Base-by-base conservation (phyloP, 2,797 vertebrate genomes). In the Gobio occitaniae region DNA sequence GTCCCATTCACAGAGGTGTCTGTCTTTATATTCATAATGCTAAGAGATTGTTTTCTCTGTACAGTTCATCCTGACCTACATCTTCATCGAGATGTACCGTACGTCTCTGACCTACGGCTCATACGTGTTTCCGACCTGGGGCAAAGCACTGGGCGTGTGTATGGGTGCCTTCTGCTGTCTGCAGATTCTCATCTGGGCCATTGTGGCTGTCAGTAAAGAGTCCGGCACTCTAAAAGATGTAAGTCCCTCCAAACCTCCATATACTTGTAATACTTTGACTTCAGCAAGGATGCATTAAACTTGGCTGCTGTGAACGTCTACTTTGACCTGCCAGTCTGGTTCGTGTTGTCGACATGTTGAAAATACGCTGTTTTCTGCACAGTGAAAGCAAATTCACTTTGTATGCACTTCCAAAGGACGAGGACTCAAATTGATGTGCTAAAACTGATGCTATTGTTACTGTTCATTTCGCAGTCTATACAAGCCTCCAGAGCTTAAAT, bases 31-130 rank as follows among this genome's bases (percentile, higher is more conserved):
- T 61, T 83, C 65, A 66, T n/a, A 52, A 61, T n/a, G 16, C 41
- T 44, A 41, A 48, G 29, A 80, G 68, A 38, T 84, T 76, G 56
- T 83, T 84, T 88, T 72, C 13, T 66, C 4, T 54, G 17, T 89
- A 36, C 83, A 96, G 96, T 95, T 96, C 88, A 96, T 95, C 80
- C 92, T 97, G 88, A 91, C 94, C 84, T 96, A 95, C 88, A 93
- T 96, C 89, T 96, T 96, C 91, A 94, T 97, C 41, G 96, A 97
- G 89, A 95, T 96, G 94, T 96, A 95, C 90, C 92, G 91, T 69
- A 94, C 94, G 0, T 65, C 94, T 0, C 94, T 97, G 63, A 90
- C 32, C 32, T 96, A 97, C 0, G 96, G 96, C 5, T 48, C 75
- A 15, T 97, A 97, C 7, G 91, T 93, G 86, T 96, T 91, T 89